A percentile compares a stretch with the other conserved stretches of the same genome.
These are phyloP conservation scores for Phrynosoma blainvillii DNA, from an alignment of 2,113 vertebrate species.

Conservation along the genomic window DNA sequence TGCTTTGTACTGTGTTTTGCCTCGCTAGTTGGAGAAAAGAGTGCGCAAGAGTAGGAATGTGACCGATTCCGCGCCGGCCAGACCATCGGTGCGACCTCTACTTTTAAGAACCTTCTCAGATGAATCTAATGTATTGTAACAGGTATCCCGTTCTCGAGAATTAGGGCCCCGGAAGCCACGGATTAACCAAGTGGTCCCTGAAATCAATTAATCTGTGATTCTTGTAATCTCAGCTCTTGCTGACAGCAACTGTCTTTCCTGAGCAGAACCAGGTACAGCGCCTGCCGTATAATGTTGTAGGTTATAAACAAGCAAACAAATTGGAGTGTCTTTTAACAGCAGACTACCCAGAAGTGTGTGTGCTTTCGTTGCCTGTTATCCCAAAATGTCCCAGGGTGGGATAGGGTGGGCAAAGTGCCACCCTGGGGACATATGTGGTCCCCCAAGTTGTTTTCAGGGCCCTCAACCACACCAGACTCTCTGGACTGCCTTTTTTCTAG, in stretches of 20 bases:
- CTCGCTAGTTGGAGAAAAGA: slow-evolving; percentile 91
- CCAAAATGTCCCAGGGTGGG: not conserved
- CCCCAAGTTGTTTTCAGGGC: too few relatives aligned
- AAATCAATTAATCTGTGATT: slow-evolving; percentile 71
- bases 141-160: slow-evolving; percentile 86
- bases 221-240: slow-evolving; percentile 71
- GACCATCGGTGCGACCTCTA: slow-evolving; percentile 92
- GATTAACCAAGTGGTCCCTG: slow-evolving; percentile 70
- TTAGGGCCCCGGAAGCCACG: slow-evolving; percentile 69
- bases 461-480: too few relatives aligned
- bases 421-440: not conserved
- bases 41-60: slow-evolving; percentile 78
- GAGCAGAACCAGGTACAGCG: slow-evolving; percentile 74
- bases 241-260: slow-evolving; percentile 72
- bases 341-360: not conserved
- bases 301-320: not conserved
- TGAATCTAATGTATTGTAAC: slow-evolving; percentile 94
- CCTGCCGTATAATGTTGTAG: slow-evolving; percentile 64
- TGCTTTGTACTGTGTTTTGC: slow-evolving; percentile 77
- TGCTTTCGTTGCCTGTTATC: too few relatives aligned
- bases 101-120: slow-evolving; percentile 99
- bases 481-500: too few relatives aligned
- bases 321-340: not conserved
- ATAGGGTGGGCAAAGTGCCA: too few relatives aligned
- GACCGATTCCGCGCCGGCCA: slow-evolving; percentile 82